Percentiles rank a stretch among this genome's conserved stretches.
Evolutionary conservation across 2,797 vertebrate species (phyloP).

Genomic region (Rhinichthys osculus): DNA sequence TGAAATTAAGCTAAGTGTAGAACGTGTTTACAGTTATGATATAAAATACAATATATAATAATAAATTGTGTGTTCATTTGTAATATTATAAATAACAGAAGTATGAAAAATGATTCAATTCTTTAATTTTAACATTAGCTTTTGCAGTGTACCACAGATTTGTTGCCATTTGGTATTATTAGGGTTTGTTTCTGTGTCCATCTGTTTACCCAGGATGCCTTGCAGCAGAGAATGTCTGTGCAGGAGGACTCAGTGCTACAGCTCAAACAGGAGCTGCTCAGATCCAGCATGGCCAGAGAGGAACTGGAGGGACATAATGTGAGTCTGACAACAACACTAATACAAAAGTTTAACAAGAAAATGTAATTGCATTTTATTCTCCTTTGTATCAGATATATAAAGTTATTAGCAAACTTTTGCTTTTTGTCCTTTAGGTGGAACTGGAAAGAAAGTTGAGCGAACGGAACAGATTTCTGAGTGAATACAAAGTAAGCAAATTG

Average conservation of each 20-base stretch:
- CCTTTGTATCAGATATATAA: neutral
- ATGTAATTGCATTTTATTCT: neutral
- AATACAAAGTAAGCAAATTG: slow-evolving; percentile 84
- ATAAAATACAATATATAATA: neutral
- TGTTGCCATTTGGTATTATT: neutral
- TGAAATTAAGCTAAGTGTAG: neutral
- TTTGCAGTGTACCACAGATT: neutral
- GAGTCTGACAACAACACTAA: slow-evolving; percentile 68
- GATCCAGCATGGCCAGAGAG: slow-evolving; percentile 94
- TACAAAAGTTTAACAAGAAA: neutral
- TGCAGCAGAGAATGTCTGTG: slow-evolving; percentile 92
- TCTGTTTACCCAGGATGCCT: slow-evolving; percentile 84
- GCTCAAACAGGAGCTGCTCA: slow-evolving; percentile 95
- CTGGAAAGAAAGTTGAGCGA: slow-evolving; percentile 93
- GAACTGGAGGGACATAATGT: slow-evolving; percentile 94
- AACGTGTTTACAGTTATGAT: neutral
- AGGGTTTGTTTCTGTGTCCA: neutral
- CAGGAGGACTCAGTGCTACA: slow-evolving; percentile 93
- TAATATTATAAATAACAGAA: neutral
- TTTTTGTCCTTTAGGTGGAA: slow-evolving; percentile 81
- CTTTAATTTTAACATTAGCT: neutral
- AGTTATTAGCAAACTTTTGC: slow-evolving; percentile 20
- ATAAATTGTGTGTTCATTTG: neutral
- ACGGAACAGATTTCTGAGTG: slow-evolving; percentile 85
- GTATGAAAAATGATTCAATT: neutral